phyloP scores from a whole-genome alignment of 1,140 invertebrate genomes.

The Ceratina australensis region DNA sequence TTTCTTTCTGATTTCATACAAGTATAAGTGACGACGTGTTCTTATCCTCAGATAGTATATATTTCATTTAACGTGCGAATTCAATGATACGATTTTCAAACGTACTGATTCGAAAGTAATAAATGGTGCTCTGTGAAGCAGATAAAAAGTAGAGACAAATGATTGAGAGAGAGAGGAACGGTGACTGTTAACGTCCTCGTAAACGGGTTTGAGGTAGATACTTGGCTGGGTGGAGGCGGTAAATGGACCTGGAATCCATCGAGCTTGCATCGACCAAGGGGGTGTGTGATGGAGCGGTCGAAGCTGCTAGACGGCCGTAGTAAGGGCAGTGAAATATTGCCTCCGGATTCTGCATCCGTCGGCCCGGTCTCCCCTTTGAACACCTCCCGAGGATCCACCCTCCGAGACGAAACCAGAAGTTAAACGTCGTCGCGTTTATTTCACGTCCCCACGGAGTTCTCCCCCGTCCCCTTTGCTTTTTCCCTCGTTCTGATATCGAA shows the following conservation, averaged over 20 bases:
- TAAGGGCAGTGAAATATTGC: slow-evolving; percentile 58
- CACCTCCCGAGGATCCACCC: slow-evolving; percentile 41
- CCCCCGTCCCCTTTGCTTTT: not conserved
- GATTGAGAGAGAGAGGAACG: not conserved
- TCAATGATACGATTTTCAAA: not conserved
- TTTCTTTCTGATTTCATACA: too few species aligned
- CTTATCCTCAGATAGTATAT: too few species aligned
- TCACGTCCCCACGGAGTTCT: slow-evolving; percentile 46
- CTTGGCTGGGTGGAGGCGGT: slow-evolving; percentile 11
- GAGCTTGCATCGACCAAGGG: slow-evolving; percentile 42
- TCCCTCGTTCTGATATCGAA: too few species aligned
- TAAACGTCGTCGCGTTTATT: slow-evolving; percentile 59
- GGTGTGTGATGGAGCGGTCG: slow-evolving; percentile 18
- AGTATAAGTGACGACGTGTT: too few species aligned
- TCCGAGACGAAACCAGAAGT: slow-evolving; percentile 52
- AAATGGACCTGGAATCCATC: slow-evolving; percentile 42
- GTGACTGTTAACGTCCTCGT: not conserved
- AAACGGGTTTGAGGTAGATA: not conserved
- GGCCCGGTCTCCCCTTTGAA: slow-evolving; percentile 28
- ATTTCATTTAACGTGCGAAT: not conserved
- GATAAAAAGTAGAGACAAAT: not conserved
- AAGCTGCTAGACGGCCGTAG: slow-evolving; percentile 44
- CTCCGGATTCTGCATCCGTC: slow-evolving; percentile 57
- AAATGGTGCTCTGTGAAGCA: not conserved
- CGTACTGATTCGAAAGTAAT: not conserved